These are phyloP conservation scores for Rotaria sp. DNA, from an alignment of 2,888 invertebrate genomes.

Conservation along the genomic window DNA sequence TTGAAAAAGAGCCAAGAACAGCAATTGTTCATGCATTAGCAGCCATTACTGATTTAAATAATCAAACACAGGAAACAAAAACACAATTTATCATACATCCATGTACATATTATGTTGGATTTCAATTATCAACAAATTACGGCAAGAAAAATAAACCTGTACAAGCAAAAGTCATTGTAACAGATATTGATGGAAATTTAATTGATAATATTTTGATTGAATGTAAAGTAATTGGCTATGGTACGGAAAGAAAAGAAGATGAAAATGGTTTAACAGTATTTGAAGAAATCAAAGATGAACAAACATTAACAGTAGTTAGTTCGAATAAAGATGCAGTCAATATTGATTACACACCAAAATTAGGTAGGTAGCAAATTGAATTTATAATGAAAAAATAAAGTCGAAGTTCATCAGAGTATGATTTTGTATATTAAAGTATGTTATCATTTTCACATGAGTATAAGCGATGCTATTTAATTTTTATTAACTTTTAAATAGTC, in stretches of 20 bases:
- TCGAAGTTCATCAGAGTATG: background rate
- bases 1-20: background rate
- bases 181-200: conserved; percentile 26
- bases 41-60: conserved; percentile 21
- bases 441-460: background rate
- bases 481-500: too few species aligned
- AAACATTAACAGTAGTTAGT: background rate
- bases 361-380: background rate
- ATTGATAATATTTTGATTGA: conserved; percentile 17
- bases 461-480: background rate
- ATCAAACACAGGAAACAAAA: conserved; percentile 28
- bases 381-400: background rate
- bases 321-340: conserved; percentile 2
- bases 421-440: background rate
- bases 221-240: background rate
- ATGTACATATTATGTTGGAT: conserved; percentile 22
- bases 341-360: conserved; percentile 1
- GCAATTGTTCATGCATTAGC: background rate
- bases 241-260: conserved; percentile 15
- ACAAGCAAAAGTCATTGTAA: background rate
- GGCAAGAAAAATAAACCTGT: background rate
- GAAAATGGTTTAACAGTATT: background rate
- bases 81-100: conserved; percentile 20
- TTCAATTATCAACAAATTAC: background rate
- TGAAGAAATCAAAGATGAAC: conserved; percentile 21